Evolutionary conservation across 2,888 invertebrate genomes (phyloP), one percentile per base, ranked within the genome.

Genomic region (Callyntrura sp.): DNA sequence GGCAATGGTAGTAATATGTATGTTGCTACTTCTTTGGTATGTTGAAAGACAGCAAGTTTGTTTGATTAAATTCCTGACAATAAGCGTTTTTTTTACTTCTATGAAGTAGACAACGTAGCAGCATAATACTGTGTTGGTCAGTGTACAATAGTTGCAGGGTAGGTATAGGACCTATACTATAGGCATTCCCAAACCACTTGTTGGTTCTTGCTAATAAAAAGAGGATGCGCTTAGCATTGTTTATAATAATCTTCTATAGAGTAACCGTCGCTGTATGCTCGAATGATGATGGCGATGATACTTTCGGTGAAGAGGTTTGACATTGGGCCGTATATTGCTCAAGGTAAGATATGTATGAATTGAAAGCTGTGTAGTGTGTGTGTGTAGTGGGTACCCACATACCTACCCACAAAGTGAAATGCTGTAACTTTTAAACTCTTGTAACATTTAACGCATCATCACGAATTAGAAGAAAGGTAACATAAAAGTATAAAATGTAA

Each of bases 291-390:
- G 57, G 6, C 6, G 35, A 35, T 35, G 35, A 35, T 35, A 35
- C 35, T 20, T 73, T 73, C 70, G 43, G 45, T 48, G 20, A 45
- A 73, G 45, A 65, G 79, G 68, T 55, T 79, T 79, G 86, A 86
- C 86, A 86, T 86, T 86, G 86, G 65, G 20, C 35, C 6, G 35
- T 79, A 62, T 65, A 78, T 48, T 79, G 51, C 86, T 86, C 79
- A 86, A 86, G 86, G 86, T 86, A 86, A 68, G 79, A 68, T 28
- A 78, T 28, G 9, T 1, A 17, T 35, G 70, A 25, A 68, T 68
- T 73, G 9, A 73, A 23, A 73, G n/a, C 6, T 57, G 57, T 57
- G 57, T 57, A 6, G 57, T 57, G n/a, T n/a, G n/a, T n/a, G n/a
- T n/a, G 57, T 57, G 17, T 57, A 57, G n/a, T 57, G 57, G n/a